Evolutionary conservation across 2,797 vertebrate genomes (phyloP).

Genomic region (Ispidina lecontei): DNA sequence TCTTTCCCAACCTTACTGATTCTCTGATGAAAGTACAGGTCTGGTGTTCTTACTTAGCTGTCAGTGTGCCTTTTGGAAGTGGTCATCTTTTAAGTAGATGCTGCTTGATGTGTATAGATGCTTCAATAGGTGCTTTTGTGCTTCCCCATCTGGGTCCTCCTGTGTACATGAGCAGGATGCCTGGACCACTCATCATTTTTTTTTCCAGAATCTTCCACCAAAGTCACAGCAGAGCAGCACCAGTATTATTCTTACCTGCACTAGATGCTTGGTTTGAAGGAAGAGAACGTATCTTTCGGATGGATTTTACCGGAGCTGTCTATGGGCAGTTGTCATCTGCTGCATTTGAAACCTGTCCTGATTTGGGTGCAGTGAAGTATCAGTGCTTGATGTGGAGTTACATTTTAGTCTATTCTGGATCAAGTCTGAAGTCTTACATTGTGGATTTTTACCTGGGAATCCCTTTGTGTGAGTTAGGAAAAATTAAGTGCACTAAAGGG

Average conservation of each 20-base stretch:
- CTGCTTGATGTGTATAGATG: not conserved
- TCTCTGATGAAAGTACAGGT: not conserved
- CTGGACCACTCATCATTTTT: fast-evolving
- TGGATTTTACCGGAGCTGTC: not conserved
- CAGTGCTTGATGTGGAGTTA: not conserved
- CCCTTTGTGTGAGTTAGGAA: not conserved
- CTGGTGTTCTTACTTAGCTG: not conserved
- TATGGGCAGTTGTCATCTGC: not conserved
- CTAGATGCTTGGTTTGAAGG: not conserved
- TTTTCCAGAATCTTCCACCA: not conserved
- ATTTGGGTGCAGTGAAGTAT: not conserved
- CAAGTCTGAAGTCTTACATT: not conserved
- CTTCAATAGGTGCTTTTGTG: not conserved
- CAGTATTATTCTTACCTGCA: not conserved
- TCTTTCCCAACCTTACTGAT: too few species aligned
- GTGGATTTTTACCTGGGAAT: not conserved
- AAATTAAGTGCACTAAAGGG: not conserved
- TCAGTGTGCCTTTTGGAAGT: not conserved
- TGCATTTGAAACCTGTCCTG: fast-evolving
- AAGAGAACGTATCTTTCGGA: not conserved
- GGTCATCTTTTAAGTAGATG: not conserved
- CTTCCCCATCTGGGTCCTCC: not conserved
- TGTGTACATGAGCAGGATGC: not conserved
- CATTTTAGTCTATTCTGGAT: not conserved
- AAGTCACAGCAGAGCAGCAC: not conserved